Base-by-base conservation (phyloP, 92 coral and sea anemone species). In the Umimayanthus kanabou region DNA sequence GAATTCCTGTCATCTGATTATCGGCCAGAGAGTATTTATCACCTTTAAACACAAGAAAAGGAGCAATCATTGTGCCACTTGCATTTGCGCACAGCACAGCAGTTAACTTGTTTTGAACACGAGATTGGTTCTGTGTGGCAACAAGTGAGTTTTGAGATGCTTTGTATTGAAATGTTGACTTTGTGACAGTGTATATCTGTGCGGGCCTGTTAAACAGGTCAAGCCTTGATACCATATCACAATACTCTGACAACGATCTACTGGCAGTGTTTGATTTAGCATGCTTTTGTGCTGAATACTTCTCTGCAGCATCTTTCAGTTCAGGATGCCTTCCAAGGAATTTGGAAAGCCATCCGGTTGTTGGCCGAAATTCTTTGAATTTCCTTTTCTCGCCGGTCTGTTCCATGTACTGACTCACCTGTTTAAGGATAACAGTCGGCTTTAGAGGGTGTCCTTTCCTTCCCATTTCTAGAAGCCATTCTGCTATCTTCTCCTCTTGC, bases 381-480 rank as follows among this genome's bases (percentile, higher is more conserved):
- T 73, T 73, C 77, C 25, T 73, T 73, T 33, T 73, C 77, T 73
- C 77, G 37, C 45, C 40, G 40, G 77, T 73, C 40, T 73, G 77
- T 73, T 73, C 77, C 77, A 73, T 30, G 40, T 73, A 73, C 40
- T 73, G 77, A 13, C 77, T 2, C n/a, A 73, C 77, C 18, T 73
- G 77, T 73, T 33, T 73, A n/a, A 73, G 77, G 6, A 73, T 73
- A 13, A 29, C n/a, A 73, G 77, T 10, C 33, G 23, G 45, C n/a
- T 20, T 73, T 33, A 73, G 40, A 73, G 77, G 77, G 16, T 73
- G 77, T 26, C 77, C 77, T 10, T 73, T 33, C 23, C 40, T 73
- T 73, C 77, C 77, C 77, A 73, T 73, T 73, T 71, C 76, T 26
- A 71, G 76, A 71, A 71, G 76, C 76, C 76, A 71, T 5, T 71